A percentile compares a stretch with the other conserved stretches of the same genome.
Conservation (phyloP, 92 coral and sea anemone genomes). For the Hydrozoanthus gracilis region DNA sequence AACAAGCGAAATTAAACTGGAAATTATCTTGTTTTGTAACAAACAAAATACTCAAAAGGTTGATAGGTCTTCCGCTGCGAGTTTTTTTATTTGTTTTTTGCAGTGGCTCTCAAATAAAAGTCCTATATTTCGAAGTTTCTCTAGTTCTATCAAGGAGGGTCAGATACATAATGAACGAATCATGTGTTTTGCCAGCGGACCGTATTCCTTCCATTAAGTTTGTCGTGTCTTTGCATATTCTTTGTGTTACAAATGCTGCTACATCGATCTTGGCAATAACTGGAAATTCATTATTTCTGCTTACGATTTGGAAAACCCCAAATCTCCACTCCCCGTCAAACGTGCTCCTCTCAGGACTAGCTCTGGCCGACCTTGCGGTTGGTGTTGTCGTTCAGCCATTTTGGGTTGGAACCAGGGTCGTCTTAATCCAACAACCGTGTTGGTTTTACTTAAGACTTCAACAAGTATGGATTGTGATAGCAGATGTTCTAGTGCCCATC, state of each 20-base stretch:
- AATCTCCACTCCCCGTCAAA: neutral
- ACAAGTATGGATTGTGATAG: neutral
- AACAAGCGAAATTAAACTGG: too few species aligned
- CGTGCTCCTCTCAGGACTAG: slow-evolving; percentile 19
- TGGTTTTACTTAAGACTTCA: neutral
- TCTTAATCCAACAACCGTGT: neutral
- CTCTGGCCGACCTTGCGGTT: neutral
- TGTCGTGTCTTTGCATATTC: neutral
- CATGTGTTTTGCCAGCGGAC: neutral
- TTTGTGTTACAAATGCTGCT: neutral
- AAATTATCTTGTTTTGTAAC: too few species aligned
- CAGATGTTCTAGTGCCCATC: neutral
- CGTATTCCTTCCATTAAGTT: neutral
- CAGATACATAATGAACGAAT: neutral
- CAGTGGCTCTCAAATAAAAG: too few species aligned
- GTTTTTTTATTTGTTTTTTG: too few species aligned
- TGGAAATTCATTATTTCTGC: neutral
- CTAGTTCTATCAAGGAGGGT: neutral
- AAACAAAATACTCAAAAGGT: too few species aligned
- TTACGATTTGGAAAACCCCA: neutral
- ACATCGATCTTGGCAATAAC: neutral
- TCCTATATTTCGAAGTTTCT: neutral
- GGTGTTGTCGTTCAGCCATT: neutral
- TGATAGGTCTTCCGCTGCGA: too few species aligned
- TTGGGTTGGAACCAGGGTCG: neutral